A percentile compares a stretch with the other conserved stretches of the same genome.
Evolutionary conservation across 2,888 invertebrate species (phyloP).

Genomic region (Reticulitermes lucifugus): DNA sequence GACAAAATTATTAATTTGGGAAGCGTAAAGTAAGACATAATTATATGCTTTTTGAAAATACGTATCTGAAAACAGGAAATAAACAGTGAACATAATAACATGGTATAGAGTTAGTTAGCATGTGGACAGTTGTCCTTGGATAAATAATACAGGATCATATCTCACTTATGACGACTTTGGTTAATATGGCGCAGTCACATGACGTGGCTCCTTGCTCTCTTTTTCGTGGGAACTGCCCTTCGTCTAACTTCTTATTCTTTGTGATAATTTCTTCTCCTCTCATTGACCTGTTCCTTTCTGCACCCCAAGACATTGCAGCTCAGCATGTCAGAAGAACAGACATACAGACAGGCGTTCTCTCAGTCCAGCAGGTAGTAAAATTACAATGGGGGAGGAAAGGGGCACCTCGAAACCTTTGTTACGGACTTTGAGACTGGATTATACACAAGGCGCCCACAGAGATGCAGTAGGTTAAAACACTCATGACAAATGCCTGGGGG

Average conservation of each 20-base stretch:
- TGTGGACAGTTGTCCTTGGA: background rate
- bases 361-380: slow-evolving; percentile 2
- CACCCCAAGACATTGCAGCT: slow-evolving; percentile 9
- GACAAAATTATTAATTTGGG: no score
- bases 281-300: slow-evolving; percentile 2
- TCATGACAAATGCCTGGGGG: no score
- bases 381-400: background rate
- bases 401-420: background rate
- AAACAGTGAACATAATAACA: background rate
- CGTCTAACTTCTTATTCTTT: slow-evolving; percentile 13
- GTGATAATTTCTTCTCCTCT: slow-evolving; percentile 4
- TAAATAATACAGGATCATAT: background rate
- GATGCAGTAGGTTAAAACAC: background rate
- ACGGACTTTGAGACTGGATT: background rate
- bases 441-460: background rate
- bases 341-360: background rate
- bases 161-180: background rate
- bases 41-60: background rate
- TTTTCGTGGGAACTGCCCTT: background rate
- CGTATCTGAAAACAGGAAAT: background rate
- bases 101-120: background rate
- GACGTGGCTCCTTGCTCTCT: background rate
- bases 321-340: background rate
- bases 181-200: slow-evolving; percentile 2
- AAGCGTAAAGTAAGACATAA: background rate